Percentiles rank a stretch among this genome's conserved stretches.
Evolutionary conservation across 2,888 invertebrate species (phyloP).

Genomic region (Eupithecia subfuscata): DNA sequence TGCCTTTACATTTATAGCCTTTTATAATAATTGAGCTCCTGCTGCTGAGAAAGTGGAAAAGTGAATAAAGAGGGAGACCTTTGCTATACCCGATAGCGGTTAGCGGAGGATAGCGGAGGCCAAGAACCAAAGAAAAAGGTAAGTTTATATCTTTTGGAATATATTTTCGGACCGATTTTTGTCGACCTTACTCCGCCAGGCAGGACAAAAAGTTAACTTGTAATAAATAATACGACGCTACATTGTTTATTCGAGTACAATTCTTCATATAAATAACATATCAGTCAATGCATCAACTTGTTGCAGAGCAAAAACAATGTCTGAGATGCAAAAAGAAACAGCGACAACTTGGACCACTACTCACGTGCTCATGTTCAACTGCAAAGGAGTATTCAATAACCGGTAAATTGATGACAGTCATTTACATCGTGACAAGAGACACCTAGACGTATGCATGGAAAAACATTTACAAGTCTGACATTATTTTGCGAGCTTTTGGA

Average conservation of each 20-base stretch:
- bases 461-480: conserved; percentile 33
- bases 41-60: neutral
- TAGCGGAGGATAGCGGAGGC: too few species aligned
- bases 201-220: neutral
- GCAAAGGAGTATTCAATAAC: conserved; percentile 40
- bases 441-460: conserved; percentile 45
- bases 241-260: conserved; percentile 1
- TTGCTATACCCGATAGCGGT: too few species aligned
- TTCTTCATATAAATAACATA: conserved; percentile 15
- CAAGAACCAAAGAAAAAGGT: neutral
- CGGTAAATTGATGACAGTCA: conserved; percentile 44
- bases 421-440: conserved; percentile 38
- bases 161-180: neutral
- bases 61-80: neutral
- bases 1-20: neutral
- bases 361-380: conserved; percentile 18
- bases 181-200: neutral
- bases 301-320: conserved; percentile 16
- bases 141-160: neutral
- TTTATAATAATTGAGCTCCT: neutral
- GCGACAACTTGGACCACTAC: conserved; percentile 21
- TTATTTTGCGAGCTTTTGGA: neutral
- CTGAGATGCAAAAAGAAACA: conserved; percentile 18
- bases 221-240: neutral
- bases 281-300: conserved; percentile 18